phyloP scores from a whole-genome alignment of 2,113 vertebrate genomes.

The Cavia porcellus region DNA sequence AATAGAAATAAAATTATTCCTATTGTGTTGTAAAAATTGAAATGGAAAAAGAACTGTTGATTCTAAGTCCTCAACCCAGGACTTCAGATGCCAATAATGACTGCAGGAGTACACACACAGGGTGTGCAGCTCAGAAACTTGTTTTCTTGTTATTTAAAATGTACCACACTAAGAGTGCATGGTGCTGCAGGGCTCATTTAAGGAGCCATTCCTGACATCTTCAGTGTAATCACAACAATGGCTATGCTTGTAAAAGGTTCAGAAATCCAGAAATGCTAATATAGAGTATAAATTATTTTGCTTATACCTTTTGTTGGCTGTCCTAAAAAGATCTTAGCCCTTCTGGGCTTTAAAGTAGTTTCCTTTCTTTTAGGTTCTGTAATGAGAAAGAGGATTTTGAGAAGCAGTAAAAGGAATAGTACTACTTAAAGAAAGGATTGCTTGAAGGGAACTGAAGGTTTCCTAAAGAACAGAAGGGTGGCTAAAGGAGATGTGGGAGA shows the following conservation, averaged over 20 bases:
- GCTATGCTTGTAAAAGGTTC: neutral
- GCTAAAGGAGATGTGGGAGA: neutral
- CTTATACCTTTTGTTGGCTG: neutral
- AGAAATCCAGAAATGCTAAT: conserved; percentile 2
- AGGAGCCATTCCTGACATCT: neutral
- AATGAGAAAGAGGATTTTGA: neutral
- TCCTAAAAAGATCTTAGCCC: neutral
- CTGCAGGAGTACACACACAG: conserved; percentile 38
- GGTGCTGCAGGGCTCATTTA: neutral
- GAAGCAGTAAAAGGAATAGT: neutral
- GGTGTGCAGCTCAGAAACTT: conserved; percentile 29
- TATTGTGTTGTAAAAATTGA: conserved; percentile 19
- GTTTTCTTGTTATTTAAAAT: conserved; percentile 56
- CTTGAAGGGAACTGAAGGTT: neutral
- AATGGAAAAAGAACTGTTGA: conserved; percentile 47
- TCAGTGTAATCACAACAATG: neutral
- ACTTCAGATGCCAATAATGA: conserved; percentile 44
- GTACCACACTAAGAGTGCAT: neutral
- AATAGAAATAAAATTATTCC: neutral
- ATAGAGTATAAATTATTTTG: neutral
- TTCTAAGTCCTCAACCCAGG: conserved; percentile 53
- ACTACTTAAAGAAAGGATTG: neutral
- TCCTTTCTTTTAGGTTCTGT: neutral
- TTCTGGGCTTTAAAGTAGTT: neutral
- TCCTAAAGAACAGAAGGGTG: neutral